phyloP scores from a whole-genome alignment of 2,888 invertebrate genomes.

The Ametastegia equiseti region DNA sequence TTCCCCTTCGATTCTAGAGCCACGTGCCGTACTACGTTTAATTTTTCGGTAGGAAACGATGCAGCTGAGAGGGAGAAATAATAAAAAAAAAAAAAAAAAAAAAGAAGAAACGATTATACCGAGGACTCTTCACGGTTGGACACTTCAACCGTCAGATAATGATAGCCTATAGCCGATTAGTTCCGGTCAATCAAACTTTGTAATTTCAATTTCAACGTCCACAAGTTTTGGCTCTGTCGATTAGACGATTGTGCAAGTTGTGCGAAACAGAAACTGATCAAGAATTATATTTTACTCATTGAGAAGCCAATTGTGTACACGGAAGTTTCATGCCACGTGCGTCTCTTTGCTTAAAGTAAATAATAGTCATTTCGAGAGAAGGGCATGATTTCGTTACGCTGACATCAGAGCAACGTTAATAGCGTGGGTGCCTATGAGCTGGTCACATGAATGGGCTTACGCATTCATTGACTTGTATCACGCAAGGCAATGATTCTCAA shows the following conservation, averaged over 20 bases:
- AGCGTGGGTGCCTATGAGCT: conserved; percentile 17
- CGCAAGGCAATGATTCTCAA: neutral
- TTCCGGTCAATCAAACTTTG: conserved; percentile 35
- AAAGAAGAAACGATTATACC: conserved; percentile 1
- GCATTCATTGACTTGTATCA: conserved; percentile 31
- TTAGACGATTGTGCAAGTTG: neutral
- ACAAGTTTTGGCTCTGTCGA: neutral
- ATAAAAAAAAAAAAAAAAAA: no score
- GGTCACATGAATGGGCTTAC: conserved; percentile 31
- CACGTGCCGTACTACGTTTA: conserved; percentile 43
- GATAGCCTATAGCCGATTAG: conserved; percentile 10
- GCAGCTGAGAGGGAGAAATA: no score
- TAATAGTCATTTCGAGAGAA: neutral
- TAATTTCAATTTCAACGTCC: conserved; percentile 9
- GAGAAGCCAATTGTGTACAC: neutral
- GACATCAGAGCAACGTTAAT: neutral
- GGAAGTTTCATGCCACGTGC: neutral
- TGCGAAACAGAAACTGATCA: neutral
- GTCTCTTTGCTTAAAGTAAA: neutral
- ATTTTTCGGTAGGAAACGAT: conserved; percentile 8
- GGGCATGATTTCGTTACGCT: neutral
- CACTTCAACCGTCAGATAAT: neutral
- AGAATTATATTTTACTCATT: neutral
- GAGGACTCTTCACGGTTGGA: conserved; percentile 32
- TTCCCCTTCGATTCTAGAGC: neutral